Conservation (phyloP, 2,888 invertebrate species). For the Eledona agricola region DNA sequence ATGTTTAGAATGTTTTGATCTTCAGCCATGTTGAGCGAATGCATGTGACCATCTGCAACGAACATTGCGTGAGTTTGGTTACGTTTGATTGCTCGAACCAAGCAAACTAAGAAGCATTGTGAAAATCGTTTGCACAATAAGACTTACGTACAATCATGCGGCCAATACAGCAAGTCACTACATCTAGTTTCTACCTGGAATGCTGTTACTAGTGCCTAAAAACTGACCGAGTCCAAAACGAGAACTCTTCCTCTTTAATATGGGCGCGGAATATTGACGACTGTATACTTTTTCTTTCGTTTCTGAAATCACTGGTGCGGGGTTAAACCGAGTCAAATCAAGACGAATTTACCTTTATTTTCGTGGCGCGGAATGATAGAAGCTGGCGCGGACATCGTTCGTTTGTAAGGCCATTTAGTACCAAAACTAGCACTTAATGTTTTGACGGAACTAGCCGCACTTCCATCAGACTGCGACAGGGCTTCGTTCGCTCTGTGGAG, state of each 20-base stretch:
- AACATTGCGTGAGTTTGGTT: conserved; percentile 5
- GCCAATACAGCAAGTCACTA: conserved; percentile 63
- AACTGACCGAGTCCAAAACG: conserved; percentile 91
- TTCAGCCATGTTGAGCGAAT: conserved; percentile 83
- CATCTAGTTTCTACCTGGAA: conserved; percentile 67
- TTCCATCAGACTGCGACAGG: conserved; percentile 76
- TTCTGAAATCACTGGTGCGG: conserved; percentile 49
- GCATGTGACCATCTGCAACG: conserved; percentile 79
- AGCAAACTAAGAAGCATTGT: conserved; percentile 27
- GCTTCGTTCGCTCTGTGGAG: conserved; percentile 90
- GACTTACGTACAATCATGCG: conserved; percentile 53
- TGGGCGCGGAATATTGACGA: conserved; percentile 95
- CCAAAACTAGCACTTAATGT: conserved; percentile 89
- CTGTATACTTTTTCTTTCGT: conserved; percentile 86
- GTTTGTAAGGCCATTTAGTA: conserved; percentile 93
- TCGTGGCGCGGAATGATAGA: conserved; percentile 81
- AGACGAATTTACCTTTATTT: conserved; percentile 64
- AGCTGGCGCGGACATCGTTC: conserved; percentile 93
- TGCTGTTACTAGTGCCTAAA: conserved; percentile 72
- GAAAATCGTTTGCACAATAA: conserved; percentile 13
- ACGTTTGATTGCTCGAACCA: neutral
- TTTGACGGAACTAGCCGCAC: conserved; percentile 69
- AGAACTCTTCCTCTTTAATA: conserved; percentile 91
- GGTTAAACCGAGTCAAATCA: conserved; percentile 60
- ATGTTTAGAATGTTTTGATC: conserved; percentile 81